Percentiles rank a stretch among this genome's conserved stretches.
phyloP scores from a whole-genome alignment of 2,797 vertebrate genomes.

The Chelmon rostratus region DNA sequence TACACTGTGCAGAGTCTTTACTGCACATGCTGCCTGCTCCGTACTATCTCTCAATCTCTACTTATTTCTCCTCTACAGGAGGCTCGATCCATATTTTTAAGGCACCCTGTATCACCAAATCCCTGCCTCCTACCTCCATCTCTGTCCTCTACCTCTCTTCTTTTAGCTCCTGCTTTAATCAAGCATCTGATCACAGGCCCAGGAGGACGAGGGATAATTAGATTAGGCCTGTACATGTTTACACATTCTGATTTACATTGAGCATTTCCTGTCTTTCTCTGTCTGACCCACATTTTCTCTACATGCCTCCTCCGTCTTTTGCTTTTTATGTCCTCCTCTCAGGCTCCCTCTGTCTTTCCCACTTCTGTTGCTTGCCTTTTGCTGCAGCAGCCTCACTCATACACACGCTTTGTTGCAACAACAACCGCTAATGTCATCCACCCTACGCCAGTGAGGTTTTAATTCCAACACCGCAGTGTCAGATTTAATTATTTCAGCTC shows the following conservation, averaged over 20 bases:
- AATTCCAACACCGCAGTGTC: constrained; percentile 20
- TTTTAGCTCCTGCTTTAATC: constrained; percentile 78
- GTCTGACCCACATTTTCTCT: constrained; percentile 76
- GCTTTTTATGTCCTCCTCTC: constrained; percentile 55
- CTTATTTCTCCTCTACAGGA: constrained; percentile 25
- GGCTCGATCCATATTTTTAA: constrained; percentile 11
- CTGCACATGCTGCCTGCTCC: background rate
- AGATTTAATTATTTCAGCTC: constrained; percentile 39
- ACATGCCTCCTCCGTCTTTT: constrained; percentile 61
- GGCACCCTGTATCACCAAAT: constrained; percentile 16
- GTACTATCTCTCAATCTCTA: constrained; percentile 20
- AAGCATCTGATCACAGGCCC: constrained; percentile 70
- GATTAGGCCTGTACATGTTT: constrained; percentile 82
- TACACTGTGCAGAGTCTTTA: background rate
- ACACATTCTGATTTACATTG: constrained; percentile 81
- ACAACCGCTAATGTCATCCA: constrained; percentile 44
- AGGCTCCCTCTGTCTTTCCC: constrained; percentile 24
- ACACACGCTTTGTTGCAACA: constrained; percentile 42
- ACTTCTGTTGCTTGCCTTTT: constrained; percentile 26
- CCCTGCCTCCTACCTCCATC: constrained; percentile 36
- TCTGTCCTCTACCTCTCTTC: constrained; percentile 47
- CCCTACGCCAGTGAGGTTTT: constrained; percentile 25
- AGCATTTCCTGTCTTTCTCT: constrained; percentile 67
- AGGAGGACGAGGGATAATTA: constrained; percentile 75
- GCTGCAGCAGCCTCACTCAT: constrained; percentile 29